phyloP scores from a whole-genome alignment of 2,888 invertebrate genomes.

The Tanypteryx hageni region DNA sequence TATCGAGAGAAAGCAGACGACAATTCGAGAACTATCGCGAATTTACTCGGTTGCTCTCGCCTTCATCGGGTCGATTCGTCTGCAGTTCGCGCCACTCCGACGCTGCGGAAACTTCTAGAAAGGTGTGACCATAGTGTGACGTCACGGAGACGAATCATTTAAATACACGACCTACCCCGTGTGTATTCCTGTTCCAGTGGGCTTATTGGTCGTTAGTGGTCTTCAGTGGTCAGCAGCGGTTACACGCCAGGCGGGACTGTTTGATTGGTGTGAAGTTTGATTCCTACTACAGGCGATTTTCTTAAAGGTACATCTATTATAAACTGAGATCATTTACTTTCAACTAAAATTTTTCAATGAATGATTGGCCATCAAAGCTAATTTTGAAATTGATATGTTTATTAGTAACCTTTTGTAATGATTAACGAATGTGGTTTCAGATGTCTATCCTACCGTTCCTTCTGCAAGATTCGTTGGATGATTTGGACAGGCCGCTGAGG shows the following conservation, averaged over 20 bases:
- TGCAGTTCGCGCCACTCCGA: background rate
- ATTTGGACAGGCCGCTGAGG: slow-evolving; percentile 51
- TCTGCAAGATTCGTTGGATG: slow-evolving; percentile 28
- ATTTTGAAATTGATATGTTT: background rate
- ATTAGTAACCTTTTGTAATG: background rate
- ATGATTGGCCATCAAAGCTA: background rate
- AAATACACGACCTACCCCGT: slow-evolving; percentile 13
- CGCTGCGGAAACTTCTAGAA: background rate
- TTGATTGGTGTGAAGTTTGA: background rate
- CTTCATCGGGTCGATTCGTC: background rate
- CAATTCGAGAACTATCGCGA: background rate
- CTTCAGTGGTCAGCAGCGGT: background rate
- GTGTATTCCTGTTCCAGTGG: background rate
- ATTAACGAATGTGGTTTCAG: background rate
- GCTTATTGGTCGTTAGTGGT: background rate
- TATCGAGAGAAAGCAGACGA: background rate
- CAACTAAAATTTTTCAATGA: background rate
- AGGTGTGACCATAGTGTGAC: background rate
- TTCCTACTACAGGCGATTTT: no score
- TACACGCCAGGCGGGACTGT: background rate
- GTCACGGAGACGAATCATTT: background rate
- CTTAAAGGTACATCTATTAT: no score
- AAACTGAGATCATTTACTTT: no score
- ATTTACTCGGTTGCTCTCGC: background rate
- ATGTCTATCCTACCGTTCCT: slow-evolving; percentile 65